phyloP scores from a whole-genome alignment of 2,888 invertebrate genomes.

The Leptothorax acervorum region DNA sequence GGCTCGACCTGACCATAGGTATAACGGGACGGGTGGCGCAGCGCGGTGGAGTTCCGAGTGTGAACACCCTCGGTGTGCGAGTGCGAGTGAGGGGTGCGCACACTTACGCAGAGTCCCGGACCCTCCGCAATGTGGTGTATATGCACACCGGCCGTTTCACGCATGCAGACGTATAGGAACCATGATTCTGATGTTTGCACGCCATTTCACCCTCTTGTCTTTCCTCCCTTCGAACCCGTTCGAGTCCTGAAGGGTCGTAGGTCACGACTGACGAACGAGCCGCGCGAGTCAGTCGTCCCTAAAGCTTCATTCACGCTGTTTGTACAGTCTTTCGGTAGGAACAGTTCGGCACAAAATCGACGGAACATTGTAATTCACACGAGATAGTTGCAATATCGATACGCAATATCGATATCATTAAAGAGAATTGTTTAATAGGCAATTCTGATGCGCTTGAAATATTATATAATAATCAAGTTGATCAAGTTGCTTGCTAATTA shows the following conservation, averaged over 20 bases:
- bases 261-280: constrained; percentile 9
- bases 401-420: neutral
- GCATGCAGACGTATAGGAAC: constrained; percentile 37
- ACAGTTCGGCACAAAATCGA: neutral
- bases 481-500: constrained; percentile 7
- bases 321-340: neutral
- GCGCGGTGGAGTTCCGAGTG: constrained; percentile 57
- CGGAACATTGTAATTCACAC: neutral
- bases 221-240: constrained; percentile 18
- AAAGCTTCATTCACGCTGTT: constrained; percentile 20
- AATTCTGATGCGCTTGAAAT: neutral
- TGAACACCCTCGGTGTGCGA: constrained; percentile 51
- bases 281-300: constrained; percentile 10
- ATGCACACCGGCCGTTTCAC: constrained; percentile 17
- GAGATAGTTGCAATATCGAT: neutral
- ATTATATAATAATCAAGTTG: neutral
- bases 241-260: constrained; percentile 29
- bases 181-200: constrained; percentile 55
- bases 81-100: neutral
- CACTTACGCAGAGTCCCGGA: constrained; percentile 21
- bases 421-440: neutral
- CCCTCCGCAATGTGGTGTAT: constrained; percentile 34
- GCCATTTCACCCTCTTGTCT: constrained; percentile 40
- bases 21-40: constrained; percentile 60
- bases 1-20: constrained; percentile 74